Percentiles rank a stretch among this genome's conserved stretches.
phyloP scores from a whole-genome alignment of 1,140 invertebrate genomes.

The Ceratina calcarata region DNA sequence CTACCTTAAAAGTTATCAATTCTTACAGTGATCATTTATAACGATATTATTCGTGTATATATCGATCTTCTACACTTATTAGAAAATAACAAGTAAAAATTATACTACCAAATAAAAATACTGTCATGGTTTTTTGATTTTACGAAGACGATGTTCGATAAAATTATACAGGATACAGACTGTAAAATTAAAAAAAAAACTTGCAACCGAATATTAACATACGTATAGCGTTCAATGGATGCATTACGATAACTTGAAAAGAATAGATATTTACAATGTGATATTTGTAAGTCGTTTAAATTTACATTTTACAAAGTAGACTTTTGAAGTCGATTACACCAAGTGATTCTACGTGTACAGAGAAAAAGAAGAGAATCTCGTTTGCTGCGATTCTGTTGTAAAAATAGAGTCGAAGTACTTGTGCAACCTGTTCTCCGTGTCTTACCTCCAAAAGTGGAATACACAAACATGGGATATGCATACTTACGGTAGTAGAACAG shows the following conservation, averaged over 20 bases:
- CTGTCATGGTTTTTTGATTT: too few species aligned
- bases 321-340: neutral
- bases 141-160: neutral
- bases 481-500: constrained; percentile 49
- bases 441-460: constrained; percentile 36
- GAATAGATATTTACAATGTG: constrained; percentile 31
- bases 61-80: too few species aligned
- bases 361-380: constrained; percentile 6
- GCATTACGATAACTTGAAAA: constrained; percentile 14
- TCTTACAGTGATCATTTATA: too few species aligned
- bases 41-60: too few species aligned
- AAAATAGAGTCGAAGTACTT: constrained; percentile 51
- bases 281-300: constrained; percentile 11
- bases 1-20: too few species aligned
- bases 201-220: constrained; percentile 4
- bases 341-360: constrained; percentile 1
- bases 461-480: constrained; percentile 58
- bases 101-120: too few species aligned
- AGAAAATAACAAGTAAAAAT: neutral
- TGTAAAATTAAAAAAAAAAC: neutral
- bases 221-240: constrained; percentile 11
- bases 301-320: neutral
- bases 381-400: constrained; percentile 2
- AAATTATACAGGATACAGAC: neutral
- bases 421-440: constrained; percentile 35